phyloP scores from a whole-genome alignment of 2,113 vertebrate genomes.

The Lepisosteus oculatus region DNA sequence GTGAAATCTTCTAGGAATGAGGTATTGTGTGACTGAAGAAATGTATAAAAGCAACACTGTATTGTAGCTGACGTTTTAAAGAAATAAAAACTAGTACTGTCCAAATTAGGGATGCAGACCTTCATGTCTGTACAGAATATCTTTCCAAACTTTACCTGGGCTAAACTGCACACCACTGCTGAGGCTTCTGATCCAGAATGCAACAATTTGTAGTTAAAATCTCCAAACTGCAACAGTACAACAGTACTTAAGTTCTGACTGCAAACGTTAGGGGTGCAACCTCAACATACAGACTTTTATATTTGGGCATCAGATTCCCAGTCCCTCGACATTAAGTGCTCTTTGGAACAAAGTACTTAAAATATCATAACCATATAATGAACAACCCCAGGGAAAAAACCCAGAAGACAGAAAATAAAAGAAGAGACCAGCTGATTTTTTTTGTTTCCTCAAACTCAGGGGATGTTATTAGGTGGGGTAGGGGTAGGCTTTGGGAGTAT shows the following conservation, averaged over 20 bases:
- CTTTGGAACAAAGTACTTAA: slow-evolving; percentile 3
- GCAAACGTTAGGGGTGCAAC: neutral
- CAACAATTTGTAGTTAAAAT: too few species aligned
- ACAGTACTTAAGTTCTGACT: too few species aligned
- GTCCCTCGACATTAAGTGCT: slow-evolving; percentile 27
- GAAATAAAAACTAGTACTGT: slow-evolving; percentile 33
- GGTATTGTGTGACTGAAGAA: slow-evolving; percentile 70
- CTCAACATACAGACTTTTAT: neutral
- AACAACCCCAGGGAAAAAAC: neutral
- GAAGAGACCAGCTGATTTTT: too few species aligned
- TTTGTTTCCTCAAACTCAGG: too few species aligned
- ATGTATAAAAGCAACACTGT: slow-evolving; percentile 66
- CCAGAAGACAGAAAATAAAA: slow-evolving; percentile 35
- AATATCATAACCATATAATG: too few species aligned
- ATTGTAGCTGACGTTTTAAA: slow-evolving; percentile 53
- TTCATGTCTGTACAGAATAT: slow-evolving; percentile 17
- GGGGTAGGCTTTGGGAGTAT: too few species aligned
- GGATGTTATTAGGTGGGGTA: too few species aligned
- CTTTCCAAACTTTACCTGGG: slow-evolving; percentile 3
- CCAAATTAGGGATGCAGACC: slow-evolving; percentile 24
- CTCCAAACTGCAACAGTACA: too few species aligned
- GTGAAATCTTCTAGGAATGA: slow-evolving; percentile 65
- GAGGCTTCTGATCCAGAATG: neutral
- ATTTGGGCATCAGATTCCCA: slow-evolving; percentile 8
- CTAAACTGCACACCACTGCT: neutral